A percentile compares a stretch with the other conserved stretches of the same genome.
Conservation (phyloP, 2,113 vertebrate genomes). For the Pipra filicauda region DNA sequence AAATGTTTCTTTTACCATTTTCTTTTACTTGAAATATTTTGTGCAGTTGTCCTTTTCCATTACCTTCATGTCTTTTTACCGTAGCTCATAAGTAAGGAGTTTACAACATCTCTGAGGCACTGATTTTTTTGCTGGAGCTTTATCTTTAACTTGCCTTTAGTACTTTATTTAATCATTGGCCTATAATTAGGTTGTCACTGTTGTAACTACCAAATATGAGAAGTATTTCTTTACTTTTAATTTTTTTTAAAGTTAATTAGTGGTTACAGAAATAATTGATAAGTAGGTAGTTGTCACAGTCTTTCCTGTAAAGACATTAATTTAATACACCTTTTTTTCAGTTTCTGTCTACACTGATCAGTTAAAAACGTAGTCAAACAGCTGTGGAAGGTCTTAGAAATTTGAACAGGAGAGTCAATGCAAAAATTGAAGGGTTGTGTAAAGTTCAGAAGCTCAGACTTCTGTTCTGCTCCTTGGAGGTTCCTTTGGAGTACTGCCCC, state of each 20-base stretch:
- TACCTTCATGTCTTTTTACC: neutral
- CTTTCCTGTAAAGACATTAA: neutral
- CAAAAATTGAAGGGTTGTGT: neutral
- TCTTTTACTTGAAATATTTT: neutral
- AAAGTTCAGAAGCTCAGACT: neutral
- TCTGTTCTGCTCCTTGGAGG: neutral
- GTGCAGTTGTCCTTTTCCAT: neutral
- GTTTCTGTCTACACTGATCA: neutral
- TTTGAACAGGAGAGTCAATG: neutral
- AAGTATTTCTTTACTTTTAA: neutral
- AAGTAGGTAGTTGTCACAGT: neutral
- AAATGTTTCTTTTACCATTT: neutral
- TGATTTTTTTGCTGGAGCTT: neutral
- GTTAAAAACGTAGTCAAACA: neutral
- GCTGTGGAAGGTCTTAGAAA: neutral
- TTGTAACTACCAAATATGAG: neutral
- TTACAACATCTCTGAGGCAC: neutral
- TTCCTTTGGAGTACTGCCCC: neutral
- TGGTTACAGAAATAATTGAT: neutral
- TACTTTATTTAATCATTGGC: neutral
- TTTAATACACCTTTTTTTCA: neutral
- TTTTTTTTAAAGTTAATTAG: neutral
- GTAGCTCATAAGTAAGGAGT: neutral
- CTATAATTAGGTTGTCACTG: neutral
- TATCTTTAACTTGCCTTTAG: neutral